Percentiles rank a stretch among this genome's conserved stretches.
phyloP scores from a whole-genome alignment of 2,888 invertebrate genomes.

The Mamestra brassicae region DNA sequence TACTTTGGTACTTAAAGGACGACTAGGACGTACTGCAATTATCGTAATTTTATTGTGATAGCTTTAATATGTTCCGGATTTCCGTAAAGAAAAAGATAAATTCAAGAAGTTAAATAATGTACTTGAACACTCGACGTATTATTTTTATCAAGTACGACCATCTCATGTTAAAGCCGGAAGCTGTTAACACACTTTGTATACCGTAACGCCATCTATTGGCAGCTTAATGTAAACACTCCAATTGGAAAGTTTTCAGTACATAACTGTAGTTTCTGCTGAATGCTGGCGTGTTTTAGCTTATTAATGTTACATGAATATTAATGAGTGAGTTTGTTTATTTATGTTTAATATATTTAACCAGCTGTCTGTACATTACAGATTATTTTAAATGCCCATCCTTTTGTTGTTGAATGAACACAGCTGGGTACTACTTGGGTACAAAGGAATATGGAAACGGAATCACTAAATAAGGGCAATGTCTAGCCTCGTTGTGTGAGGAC shows the following conservation, averaged over 20 bases:
- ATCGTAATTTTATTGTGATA: not conserved
- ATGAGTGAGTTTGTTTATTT: slow-evolving; percentile 14
- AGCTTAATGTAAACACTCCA: slow-evolving; percentile 19
- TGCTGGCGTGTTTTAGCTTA: not conserved
- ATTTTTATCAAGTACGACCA: slow-evolving; percentile 8
- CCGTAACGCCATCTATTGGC: slow-evolving; percentile 52
- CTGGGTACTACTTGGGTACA: not conserved
- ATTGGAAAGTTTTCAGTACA: slow-evolving; percentile 3
- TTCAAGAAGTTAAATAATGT: not conserved
- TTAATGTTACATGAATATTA: slow-evolving; percentile 20
- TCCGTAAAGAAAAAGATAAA: slow-evolving; percentile 14
- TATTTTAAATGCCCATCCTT: not conserved
- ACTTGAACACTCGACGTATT: not conserved
- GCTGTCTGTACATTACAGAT: not conserved
- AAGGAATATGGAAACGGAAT: not conserved
- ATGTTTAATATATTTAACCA: slow-evolving; percentile 8
- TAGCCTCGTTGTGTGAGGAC: not conserved
- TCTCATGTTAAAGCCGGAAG: slow-evolving; percentile 30
- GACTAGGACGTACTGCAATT: not conserved
- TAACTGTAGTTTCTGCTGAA: not conserved
- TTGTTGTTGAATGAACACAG: slow-evolving; percentile 4
- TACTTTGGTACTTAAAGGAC: not conserved
- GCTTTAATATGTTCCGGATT: slow-evolving; percentile 18
- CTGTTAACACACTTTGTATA: slow-evolving; percentile 10
- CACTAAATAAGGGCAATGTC: too few species aligned